Evolutionary conservation across 2,113 vertebrate species (phyloP).

Genomic region (Taurulus bubalis): DNA sequence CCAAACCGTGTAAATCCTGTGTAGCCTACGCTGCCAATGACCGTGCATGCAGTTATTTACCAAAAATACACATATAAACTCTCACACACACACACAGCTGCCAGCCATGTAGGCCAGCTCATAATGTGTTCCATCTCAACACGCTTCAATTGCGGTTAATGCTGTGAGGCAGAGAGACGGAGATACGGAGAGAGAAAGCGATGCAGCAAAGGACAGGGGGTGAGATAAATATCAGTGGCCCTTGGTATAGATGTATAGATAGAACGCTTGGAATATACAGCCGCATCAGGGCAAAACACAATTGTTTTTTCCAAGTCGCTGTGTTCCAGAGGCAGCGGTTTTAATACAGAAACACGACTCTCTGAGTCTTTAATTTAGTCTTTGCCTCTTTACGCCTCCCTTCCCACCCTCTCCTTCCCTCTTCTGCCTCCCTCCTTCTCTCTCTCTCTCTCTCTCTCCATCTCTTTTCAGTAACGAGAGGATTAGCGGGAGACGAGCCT

Average conservation of each 20-base stretch:
- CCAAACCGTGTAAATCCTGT: slow-evolving; percentile 8
- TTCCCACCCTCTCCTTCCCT: slow-evolving; percentile 8
- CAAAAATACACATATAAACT: slow-evolving; percentile 22
- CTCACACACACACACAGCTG: slow-evolving; percentile 64
- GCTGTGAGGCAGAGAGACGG: slow-evolving; percentile 72
- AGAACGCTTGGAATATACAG: slow-evolving; percentile 40
- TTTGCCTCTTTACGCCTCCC: slow-evolving; percentile 42
- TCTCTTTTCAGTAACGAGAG: slow-evolving; percentile 82
- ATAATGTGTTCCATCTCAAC: slow-evolving; percentile 79
- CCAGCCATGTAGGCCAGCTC: slow-evolving; percentile 74
- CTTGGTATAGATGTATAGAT: slow-evolving; percentile 69
- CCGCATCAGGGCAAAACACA: slow-evolving; percentile 39
- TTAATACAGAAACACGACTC: slow-evolving; percentile 70
- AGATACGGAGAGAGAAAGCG: slow-evolving; percentile 55
- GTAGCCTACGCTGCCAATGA: background rate
- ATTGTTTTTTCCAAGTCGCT: slow-evolving; percentile 29
- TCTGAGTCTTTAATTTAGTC: slow-evolving; percentile 74
- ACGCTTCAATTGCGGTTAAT: slow-evolving; percentile 69
- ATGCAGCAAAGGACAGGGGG: slow-evolving; percentile 49
- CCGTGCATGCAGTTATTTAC: slow-evolving; percentile 8
- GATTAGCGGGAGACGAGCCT: slow-evolving; percentile 82
- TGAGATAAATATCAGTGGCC: slow-evolving; percentile 75
- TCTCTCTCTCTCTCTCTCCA: slow-evolving; percentile 47
- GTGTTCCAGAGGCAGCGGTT: slow-evolving; percentile 53
- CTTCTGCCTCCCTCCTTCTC: slow-evolving; percentile 35